Percentiles rank a stretch among this genome's conserved stretches.
Conservation (phyloP, 2,797 vertebrate genomes). For the Leucoraja ocellata region DNA sequence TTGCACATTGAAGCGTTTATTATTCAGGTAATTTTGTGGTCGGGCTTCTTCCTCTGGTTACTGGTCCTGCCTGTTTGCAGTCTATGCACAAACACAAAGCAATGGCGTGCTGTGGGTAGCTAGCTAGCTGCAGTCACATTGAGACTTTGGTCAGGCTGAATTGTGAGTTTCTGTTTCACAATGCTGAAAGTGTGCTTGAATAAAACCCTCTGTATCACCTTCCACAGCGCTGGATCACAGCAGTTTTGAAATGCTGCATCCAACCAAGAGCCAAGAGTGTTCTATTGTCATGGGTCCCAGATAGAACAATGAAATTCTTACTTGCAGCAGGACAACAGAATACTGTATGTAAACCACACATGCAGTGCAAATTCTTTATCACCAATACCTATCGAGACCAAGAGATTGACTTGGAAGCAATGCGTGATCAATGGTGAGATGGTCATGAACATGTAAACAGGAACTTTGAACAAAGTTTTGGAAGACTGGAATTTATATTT, state of each 20-base stretch:
- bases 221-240: no score
- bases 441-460: not conserved
- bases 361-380: not conserved
- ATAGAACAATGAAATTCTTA: no score
- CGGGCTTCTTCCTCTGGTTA: not conserved
- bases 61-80: not conserved
- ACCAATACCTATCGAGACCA: not conserved
- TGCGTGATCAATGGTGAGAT: not conserved
- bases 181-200: not conserved
- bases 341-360: no score
- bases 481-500: not conserved
- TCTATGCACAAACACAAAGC: not conserved
- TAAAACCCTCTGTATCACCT: no score
- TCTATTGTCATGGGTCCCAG: no score
- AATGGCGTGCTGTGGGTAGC: not conserved
- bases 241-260: no score
- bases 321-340: no score
- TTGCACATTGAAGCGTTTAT: not conserved
- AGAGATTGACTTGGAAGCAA: not conserved
- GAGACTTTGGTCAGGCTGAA: no score
- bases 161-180: not conserved
- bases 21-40: not conserved
- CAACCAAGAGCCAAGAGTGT: no score
- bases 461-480: not conserved
- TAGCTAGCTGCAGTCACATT: no score